Percentiles rank a stretch among this genome's conserved stretches.
Evolutionary conservation across 1,140 invertebrate species (phyloP).

Genomic region (Subanguina moxae): DNA sequence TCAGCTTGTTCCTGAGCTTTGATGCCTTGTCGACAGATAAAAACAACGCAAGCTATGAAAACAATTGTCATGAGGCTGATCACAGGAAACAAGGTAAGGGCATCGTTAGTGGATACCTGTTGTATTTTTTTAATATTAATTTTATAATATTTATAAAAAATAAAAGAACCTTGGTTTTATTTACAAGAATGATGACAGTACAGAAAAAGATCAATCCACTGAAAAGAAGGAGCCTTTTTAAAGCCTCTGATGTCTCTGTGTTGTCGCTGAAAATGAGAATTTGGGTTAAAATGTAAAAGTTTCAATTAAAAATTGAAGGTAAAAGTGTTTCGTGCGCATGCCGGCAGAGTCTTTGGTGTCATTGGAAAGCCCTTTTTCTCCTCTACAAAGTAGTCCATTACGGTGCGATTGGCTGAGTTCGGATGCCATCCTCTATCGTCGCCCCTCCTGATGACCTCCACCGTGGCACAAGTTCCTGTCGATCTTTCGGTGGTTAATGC

Average conservation of each 20-base stretch:
- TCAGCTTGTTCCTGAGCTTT: background rate
- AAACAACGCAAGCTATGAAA: background rate
- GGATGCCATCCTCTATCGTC: too few relatives aligned
- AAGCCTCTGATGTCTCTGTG: background rate
- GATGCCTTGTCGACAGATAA: background rate
- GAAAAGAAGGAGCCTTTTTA: background rate
- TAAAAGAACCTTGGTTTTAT: background rate
- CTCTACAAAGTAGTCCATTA: too few relatives aligned
- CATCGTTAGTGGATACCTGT: slow-evolving; percentile 1
- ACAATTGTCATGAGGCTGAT: background rate
- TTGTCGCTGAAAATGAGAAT: background rate
- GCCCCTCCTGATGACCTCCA: too few relatives aligned
- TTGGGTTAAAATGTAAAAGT: too few relatives aligned
- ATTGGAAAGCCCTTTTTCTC: too few relatives aligned
- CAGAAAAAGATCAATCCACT: slow-evolving; percentile 1
- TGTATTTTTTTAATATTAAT: background rate
- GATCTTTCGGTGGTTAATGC: too few relatives aligned
- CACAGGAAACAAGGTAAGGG: background rate
- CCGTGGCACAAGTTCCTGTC: too few relatives aligned
- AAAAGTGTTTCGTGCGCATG: too few relatives aligned
- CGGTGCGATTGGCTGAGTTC: too few relatives aligned
- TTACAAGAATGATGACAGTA: background rate
- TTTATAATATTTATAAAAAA: background rate
- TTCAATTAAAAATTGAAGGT: too few relatives aligned
- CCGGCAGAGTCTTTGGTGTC: too few relatives aligned